Conservation (phyloP, 2,797 vertebrate species). For the Artibeus jamaicensis region DNA sequence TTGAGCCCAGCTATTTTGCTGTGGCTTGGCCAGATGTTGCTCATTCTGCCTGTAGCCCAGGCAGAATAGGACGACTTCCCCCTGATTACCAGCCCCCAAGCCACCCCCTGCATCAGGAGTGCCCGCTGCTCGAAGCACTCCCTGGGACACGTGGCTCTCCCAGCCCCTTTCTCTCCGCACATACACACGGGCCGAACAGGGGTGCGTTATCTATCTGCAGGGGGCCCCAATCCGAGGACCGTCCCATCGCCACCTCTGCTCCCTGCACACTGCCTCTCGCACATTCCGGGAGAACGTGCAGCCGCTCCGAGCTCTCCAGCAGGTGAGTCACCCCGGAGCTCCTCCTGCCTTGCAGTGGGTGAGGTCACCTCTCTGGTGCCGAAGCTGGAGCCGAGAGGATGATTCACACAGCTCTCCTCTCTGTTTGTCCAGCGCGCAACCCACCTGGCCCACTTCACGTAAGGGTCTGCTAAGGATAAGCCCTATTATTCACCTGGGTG, state of each 20-base stretch:
- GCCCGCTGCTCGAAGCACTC: accelerated
- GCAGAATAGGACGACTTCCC: accelerated
- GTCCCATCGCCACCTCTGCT: background rate
- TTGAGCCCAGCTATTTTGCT: background rate
- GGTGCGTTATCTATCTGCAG: accelerated
- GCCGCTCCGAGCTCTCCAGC: accelerated
- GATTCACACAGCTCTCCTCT: slow-evolving; percentile 36
- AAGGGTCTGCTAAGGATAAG: background rate
- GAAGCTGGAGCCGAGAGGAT: background rate
- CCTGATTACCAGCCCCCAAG: background rate
- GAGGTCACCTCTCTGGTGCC: slow-evolving; percentile 51
- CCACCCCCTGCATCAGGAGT: accelerated
- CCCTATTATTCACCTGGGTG: background rate
- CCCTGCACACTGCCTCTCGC: accelerated
- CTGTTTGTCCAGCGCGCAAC: background rate
- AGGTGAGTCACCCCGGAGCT: slow-evolving; percentile 39
- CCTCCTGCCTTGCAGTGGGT: slow-evolving; percentile 48
- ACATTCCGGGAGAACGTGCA: background rate
- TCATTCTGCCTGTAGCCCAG: background rate
- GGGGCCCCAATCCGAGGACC: background rate
- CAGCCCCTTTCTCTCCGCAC: background rate
- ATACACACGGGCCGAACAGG: accelerated
- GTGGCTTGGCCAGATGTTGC: background rate
- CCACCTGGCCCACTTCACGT: background rate
- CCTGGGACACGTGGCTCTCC: accelerated